Evolutionary conservation across 1,140 invertebrate genomes (phyloP).

Genomic region (Musca vetustissima): DNA sequence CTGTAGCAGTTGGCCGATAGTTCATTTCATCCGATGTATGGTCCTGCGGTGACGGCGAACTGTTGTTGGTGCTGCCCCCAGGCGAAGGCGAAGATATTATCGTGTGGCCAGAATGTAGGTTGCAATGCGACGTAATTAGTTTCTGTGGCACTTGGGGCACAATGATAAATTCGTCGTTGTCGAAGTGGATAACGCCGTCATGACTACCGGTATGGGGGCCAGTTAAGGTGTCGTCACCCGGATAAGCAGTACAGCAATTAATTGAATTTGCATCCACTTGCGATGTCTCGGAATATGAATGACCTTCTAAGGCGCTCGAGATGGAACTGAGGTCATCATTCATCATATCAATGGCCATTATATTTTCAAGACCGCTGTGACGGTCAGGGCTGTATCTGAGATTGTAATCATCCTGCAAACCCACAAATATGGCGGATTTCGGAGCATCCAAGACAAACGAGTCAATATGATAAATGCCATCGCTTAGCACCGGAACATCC

Average conservation of each 20-base stretch:
- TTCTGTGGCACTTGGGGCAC: constrained; percentile 9
- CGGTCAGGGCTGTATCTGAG: constrained; percentile 22
- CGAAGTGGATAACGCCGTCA: neutral
- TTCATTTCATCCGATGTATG: too few species aligned
- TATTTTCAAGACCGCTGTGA: constrained; percentile 4
- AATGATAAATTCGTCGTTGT: constrained; percentile 11
- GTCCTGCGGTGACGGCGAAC: too few species aligned
- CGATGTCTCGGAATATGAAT: neutral
- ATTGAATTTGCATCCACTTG: constrained; percentile 25
- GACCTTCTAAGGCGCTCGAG: neutral
- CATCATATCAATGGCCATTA: constrained; percentile 4
- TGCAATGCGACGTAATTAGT: constrained; percentile 12
- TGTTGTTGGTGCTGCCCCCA: neutral
- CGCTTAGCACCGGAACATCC: constrained; percentile 46
- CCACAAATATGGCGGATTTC: constrained; percentile 54
- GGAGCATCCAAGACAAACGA: constrained; percentile 51
- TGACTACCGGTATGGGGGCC: neutral
- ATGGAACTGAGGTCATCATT: neutral
- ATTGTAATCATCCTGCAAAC: constrained; percentile 47
- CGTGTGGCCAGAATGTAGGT: constrained; percentile 3
- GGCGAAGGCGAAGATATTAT: neutral
- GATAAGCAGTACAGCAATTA: constrained; percentile 10
- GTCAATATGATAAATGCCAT: constrained; percentile 53
- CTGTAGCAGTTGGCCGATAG: too few species aligned
- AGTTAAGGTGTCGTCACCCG: constrained; percentile 14